These are phyloP conservation scores for Diphyllodes magnificus DNA, from an alignment of 2,113 vertebrate species.

Conservation along the genomic window DNA sequence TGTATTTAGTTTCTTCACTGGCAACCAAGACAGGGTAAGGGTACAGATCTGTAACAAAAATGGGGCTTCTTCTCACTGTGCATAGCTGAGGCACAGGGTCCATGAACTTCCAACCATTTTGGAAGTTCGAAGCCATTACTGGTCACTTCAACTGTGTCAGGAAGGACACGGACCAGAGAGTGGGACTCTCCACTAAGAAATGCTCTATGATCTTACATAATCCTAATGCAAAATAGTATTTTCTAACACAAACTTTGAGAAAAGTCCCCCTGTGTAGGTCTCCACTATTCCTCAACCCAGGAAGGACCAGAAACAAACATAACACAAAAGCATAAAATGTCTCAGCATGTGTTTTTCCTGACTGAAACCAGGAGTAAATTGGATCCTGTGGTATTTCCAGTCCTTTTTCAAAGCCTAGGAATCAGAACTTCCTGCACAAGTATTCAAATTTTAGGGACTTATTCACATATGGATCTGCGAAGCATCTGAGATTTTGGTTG, in stretches of 20 bases:
- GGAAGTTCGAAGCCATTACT: not conserved
- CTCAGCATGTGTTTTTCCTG: not conserved
- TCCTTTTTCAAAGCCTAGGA: not conserved
- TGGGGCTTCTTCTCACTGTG: not conserved
- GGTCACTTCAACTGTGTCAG: not conserved
- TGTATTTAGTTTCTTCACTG: not conserved
- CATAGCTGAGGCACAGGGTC: not conserved
- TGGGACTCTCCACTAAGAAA: not conserved
- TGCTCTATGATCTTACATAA: not conserved
- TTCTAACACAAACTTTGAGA: not conserved
- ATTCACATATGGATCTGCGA: accelerated
- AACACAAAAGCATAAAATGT: not conserved
- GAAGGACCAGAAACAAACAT: not conserved
- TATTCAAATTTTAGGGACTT: not conserved
- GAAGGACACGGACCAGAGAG: not conserved
- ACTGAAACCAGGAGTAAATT: not conserved
- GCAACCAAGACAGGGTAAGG: not conserved
- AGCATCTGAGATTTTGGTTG: not conserved
- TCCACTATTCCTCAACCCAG: not conserved
- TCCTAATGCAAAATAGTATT: not conserved
- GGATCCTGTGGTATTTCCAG: not conserved
- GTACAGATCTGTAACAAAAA: not conserved
- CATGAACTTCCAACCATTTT: not conserved
- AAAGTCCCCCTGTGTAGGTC: accelerated
- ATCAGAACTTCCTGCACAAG: not conserved